Percentiles rank a stretch among this genome's conserved stretches.
phyloP scores from a whole-genome alignment of 64 coral and sea anemone genomes.

The Pocillopora verrucosa region DNA sequence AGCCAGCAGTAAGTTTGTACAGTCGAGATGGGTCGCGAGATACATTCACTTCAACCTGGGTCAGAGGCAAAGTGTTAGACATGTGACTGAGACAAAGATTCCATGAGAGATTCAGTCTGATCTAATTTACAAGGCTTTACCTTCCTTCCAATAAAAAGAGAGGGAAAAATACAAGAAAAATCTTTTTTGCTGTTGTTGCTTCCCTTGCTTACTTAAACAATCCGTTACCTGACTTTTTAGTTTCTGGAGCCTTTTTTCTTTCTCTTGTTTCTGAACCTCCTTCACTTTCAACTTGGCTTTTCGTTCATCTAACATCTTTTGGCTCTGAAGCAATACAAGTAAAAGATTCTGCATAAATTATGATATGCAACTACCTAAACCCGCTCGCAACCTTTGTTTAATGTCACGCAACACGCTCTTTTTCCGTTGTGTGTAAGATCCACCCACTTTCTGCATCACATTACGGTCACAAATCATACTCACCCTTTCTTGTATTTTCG shows the following conservation, averaged over 20 bases:
- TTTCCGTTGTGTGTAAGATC: no score
- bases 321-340: conserved; percentile 40
- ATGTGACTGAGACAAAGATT: background rate
- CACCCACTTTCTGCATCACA: no score
- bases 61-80: background rate
- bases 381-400: no score
- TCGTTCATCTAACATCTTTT: conserved; percentile 70
- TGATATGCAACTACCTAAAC: background rate
- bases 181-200: no score
- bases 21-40: conserved; percentile 88
- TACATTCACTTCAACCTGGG: conserved; percentile 85
- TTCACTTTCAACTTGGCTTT: conserved; percentile 64
- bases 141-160: no score
- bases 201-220: background rate
- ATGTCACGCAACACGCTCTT: no score
- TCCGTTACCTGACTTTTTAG: conserved; percentile 84
- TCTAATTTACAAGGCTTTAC: no score
- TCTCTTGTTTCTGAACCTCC: conserved; percentile 73
- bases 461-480: background rate
- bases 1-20: conserved; percentile 82
- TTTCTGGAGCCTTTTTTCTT: conserved; percentile 91
- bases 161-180: no score
- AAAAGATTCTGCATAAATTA: background rate
- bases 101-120: no score
- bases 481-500: conserved; percentile 85